These are phyloP conservation scores for Heteronetta atricapilla DNA, from an alignment of 2,113 vertebrate genomes.

Conservation along the genomic window DNA sequence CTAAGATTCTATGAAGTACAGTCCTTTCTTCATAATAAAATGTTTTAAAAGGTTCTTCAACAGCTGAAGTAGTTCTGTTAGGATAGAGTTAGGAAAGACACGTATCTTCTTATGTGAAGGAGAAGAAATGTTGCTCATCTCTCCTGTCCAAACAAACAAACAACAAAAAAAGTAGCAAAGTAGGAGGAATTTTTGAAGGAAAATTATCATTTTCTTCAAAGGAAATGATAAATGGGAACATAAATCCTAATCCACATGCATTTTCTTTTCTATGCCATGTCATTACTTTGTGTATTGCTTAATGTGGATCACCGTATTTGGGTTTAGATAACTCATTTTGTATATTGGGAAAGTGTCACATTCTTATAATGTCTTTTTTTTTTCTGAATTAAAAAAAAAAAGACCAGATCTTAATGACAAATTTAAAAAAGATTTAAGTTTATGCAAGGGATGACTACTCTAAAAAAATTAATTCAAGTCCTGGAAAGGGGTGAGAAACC, in stretches of 20 bases:
- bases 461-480: neutral
- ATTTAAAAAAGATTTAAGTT: accelerated
- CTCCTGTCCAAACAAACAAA: neutral
- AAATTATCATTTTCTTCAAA: neutral
- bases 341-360: neutral
- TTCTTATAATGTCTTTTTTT: neutral
- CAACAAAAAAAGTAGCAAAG: neutral
- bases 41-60: neutral
- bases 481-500: slow-evolving; percentile 22
- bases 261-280: neutral
- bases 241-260: neutral
- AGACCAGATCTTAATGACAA: neutral
- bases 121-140: neutral
- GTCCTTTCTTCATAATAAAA: neutral
- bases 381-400: neutral
- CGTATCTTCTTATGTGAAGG: neutral
- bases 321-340: neutral
- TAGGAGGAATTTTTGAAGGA: too few relatives aligned
- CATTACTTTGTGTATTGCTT: neutral
- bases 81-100: neutral
- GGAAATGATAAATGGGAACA: neutral
- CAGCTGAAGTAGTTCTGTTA: neutral
- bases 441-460: neutral
- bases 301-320: neutral
- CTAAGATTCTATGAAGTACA: neutral